Conservation (phyloP, 2,113 vertebrate species). For the Ifrita kowaldi region DNA sequence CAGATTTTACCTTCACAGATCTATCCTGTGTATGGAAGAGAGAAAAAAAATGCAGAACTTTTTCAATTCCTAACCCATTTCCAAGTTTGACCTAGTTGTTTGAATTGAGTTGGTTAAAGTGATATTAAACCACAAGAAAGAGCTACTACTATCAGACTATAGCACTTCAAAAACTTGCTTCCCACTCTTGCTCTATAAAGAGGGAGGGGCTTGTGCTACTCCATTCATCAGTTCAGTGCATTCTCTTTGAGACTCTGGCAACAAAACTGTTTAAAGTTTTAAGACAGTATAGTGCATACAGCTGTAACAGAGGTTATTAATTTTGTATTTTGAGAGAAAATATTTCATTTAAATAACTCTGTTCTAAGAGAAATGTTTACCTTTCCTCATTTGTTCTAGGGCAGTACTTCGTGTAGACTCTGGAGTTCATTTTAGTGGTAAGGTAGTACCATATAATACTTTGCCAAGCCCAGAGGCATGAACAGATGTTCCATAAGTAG, state of each 20-base stretch:
- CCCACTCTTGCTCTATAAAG: neutral
- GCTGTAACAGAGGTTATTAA: neutral
- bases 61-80: neutral
- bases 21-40: neutral
- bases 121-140: neutral
- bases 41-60: neutral
- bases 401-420: neutral
- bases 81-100: neutral
- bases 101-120: neutral
- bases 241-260: neutral
- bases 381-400: neutral
- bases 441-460: neutral
- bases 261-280: neutral
- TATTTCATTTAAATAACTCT: neutral
- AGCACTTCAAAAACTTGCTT: neutral
- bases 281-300: neutral
- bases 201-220: neutral
- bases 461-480: neutral
- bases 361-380: neutral
- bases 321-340: neutral
- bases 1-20: neutral
- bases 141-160: neutral
- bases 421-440: neutral
- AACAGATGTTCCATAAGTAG: neutral
- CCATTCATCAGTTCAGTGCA: neutral